These are phyloP conservation scores for Dendrocincla tyrannina DNA, from an alignment of 2,797 vertebrate genomes.

Conservation along the genomic window DNA sequence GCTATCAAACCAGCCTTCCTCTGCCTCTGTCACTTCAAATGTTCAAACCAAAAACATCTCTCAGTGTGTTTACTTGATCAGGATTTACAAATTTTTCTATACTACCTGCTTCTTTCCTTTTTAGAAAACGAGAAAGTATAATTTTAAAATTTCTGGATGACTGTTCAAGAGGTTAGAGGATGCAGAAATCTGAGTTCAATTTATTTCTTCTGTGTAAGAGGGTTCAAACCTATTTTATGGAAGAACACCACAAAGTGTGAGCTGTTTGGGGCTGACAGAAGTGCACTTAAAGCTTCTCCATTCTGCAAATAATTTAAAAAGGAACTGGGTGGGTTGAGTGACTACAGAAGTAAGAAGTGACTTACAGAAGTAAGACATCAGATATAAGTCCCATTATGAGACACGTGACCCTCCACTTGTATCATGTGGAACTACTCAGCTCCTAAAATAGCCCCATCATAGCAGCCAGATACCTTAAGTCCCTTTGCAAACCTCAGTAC, in stretches of 20 bases:
- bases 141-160: background rate
- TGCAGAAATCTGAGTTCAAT: background rate
- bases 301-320: background rate
- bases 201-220: background rate
- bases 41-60: background rate
- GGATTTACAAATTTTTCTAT: background rate
- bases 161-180: background rate
- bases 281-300: background rate
- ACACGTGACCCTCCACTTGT: background rate
- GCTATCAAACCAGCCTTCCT: background rate
- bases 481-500: background rate
- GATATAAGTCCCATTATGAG: background rate
- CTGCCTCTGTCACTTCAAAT: background rate
- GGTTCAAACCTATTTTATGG: background rate
- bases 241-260: background rate
- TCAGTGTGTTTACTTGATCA: background rate
- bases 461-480: background rate
- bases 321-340: background rate
- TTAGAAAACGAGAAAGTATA: background rate
- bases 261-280: background rate
- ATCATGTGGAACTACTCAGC: accelerated
- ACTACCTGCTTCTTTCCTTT: background rate
- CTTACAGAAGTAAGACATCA: background rate
- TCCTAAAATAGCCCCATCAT: background rate
- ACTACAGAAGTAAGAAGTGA: background rate